These are phyloP conservation scores for Eurystomus glaucurus DNA, from an alignment of 2,797 vertebrate genomes.

Conservation along the genomic window DNA sequence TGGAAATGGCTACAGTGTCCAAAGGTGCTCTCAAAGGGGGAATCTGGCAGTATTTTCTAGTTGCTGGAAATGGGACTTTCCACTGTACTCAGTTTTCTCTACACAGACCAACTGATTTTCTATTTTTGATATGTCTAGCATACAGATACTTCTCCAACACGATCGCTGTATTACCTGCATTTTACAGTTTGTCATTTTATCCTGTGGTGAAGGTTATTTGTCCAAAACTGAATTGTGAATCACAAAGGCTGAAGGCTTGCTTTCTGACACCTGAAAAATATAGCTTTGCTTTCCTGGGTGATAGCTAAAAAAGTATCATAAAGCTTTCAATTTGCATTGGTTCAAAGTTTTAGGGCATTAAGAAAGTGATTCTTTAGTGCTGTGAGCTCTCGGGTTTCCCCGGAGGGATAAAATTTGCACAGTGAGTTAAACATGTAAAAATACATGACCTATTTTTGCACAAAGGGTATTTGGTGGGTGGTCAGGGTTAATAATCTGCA, in stretches of 20 bases:
- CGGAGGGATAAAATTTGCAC: not conserved
- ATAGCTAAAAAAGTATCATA: not conserved
- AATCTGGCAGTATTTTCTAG: not conserved
- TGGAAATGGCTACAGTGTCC: not conserved
- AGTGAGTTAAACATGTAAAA: conserved; percentile 20
- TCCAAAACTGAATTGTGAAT: not conserved
- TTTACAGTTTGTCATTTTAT: not conserved
- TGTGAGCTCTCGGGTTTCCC: not conserved
- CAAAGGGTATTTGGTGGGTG: not conserved
- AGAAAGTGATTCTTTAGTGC: not conserved
- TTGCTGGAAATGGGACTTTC: not conserved
- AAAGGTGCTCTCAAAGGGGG: not conserved
- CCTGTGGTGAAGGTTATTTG: not conserved
- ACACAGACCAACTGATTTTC: not conserved
- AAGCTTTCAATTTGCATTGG: not conserved
- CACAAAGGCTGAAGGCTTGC: not conserved
- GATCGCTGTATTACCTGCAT: accelerated
- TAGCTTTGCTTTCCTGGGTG: not conserved
- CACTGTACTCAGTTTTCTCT: not conserved
- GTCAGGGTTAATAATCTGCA: not conserved
- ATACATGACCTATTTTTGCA: conserved; percentile 10
- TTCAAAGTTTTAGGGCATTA: not conserved
- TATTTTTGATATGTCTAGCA: not conserved
- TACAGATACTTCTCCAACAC: not conserved
- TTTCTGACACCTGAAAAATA: not conserved